Evolutionary conservation across 2,797 vertebrate species (phyloP).

Genomic region (Pipistrellus pygmaeus): DNA sequence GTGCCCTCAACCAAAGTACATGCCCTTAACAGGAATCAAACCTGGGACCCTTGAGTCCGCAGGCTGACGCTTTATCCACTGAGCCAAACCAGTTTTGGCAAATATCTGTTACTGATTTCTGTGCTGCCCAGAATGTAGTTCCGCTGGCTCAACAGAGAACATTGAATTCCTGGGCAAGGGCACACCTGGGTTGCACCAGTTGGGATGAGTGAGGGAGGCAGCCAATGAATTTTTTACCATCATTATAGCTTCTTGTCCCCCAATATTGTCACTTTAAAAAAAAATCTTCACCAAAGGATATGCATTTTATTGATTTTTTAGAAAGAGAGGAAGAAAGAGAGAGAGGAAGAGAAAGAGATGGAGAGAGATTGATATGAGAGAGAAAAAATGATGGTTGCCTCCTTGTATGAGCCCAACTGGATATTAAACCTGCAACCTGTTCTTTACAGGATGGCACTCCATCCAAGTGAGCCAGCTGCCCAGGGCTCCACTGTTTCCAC

Average conservation of each 20-base stretch:
- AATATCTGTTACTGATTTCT: background rate
- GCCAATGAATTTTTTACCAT: background rate
- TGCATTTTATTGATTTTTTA: background rate
- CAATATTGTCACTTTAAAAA: too few species aligned
- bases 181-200: too few species aligned
- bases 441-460: background rate
- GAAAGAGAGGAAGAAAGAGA: background rate
- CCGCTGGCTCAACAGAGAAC: background rate
- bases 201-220: too few species aligned
- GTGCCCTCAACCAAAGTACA: too few species aligned
- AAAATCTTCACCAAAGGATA: background rate
- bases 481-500: background rate
- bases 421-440: background rate
- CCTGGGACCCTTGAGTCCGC: too few species aligned
- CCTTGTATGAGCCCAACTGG: background rate
- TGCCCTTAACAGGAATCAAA: too few species aligned
- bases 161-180: too few species aligned
- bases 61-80: too few species aligned
- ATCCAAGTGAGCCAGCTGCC: background rate
- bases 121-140: background rate
- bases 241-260: background rate
- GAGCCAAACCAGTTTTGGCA: too few species aligned
- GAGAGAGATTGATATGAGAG: background rate
- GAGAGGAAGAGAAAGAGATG: background rate
- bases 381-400: background rate